Evolutionary conservation across 2,888 invertebrate genomes (phyloP).

Genomic region (Rhingia campestris): DNA sequence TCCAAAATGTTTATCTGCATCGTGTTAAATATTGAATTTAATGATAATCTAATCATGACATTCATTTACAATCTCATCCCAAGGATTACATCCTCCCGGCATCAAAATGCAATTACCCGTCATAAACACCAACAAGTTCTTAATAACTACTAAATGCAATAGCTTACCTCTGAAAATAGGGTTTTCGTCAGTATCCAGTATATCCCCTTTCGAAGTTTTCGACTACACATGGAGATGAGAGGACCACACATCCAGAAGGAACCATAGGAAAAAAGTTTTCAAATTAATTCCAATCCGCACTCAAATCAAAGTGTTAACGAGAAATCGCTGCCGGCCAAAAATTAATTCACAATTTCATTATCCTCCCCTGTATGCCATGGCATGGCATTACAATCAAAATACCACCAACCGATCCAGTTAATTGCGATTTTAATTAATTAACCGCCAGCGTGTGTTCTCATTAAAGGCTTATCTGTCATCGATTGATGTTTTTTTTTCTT

Average conservation of each 20-base stretch:
- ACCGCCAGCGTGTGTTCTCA: slow-evolving; percentile 47
- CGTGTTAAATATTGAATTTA: too few species aligned
- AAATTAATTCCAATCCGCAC: slow-evolving; percentile 54
- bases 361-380: neutral
- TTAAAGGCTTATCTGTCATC: slow-evolving; percentile 46
- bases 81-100: too few species aligned
- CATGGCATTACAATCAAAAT: neutral
- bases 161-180: slow-evolving; percentile 49
- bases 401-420: slow-evolving; percentile 22
- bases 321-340: slow-evolving; percentile 28
- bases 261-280: neutral
- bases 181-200: slow-evolving; percentile 3
- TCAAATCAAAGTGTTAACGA: slow-evolving; percentile 53
- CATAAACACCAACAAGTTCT: neutral
- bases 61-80: neutral
- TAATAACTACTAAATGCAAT: slow-evolving; percentile 8
- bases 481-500: slow-evolving; percentile 25
- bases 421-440: slow-evolving; percentile 64
- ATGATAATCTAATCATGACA: neutral
- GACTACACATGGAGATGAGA: slow-evolving; percentile 23
- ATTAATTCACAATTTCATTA: slow-evolving; percentile 61
- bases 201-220: neutral
- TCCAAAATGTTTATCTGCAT: too few species aligned
- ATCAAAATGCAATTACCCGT: slow-evolving; percentile 8
- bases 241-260: neutral